These are phyloP conservation scores for Poecilia latipinna DNA, from an alignment of 2,113 vertebrate species.

Conservation along the genomic window DNA sequence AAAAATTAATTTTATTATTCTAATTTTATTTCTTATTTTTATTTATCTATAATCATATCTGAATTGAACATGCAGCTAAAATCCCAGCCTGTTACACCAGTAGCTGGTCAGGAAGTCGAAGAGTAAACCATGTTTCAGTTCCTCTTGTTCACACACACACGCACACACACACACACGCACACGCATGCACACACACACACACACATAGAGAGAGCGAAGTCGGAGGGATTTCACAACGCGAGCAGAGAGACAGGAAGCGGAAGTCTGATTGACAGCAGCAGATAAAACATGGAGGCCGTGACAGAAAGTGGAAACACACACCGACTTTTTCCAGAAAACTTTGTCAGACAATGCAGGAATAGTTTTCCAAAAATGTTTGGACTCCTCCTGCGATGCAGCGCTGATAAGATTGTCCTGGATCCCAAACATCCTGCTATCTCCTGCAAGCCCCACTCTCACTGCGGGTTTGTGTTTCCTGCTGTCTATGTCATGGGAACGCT, in stretches of 20 bases:
- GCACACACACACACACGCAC: no score
- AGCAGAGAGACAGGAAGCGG: constrained; percentile 32
- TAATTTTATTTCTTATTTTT: no score
- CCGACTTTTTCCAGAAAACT: neutral
- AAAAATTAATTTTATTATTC: no score
- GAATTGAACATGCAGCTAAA: neutral
- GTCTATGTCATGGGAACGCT: constrained; percentile 11
- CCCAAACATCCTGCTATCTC: constrained; percentile 25
- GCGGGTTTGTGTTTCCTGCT: constrained; percentile 35
- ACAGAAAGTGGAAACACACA: constrained; percentile 34
- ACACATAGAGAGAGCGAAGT: neutral
- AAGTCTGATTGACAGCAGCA: constrained; percentile 41
- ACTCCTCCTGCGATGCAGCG: constrained; percentile 25
- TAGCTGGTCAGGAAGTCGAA: constrained; percentile 23
- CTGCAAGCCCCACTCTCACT: neutral
- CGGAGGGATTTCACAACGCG: constrained; percentile 22
- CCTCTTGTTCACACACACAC: constrained; percentile 28
- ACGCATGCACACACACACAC: no score
- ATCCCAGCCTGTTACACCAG: neutral
- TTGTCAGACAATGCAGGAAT: constrained; percentile 13
- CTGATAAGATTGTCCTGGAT: constrained; percentile 56
- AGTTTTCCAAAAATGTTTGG: constrained; percentile 24
- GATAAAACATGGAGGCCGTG: constrained; percentile 23
- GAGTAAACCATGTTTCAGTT: constrained; percentile 43
- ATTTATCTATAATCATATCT: no score